Conservation (phyloP, 53 echinoderm and acorn worm genomes). For the Patiria pectinifera region DNA sequence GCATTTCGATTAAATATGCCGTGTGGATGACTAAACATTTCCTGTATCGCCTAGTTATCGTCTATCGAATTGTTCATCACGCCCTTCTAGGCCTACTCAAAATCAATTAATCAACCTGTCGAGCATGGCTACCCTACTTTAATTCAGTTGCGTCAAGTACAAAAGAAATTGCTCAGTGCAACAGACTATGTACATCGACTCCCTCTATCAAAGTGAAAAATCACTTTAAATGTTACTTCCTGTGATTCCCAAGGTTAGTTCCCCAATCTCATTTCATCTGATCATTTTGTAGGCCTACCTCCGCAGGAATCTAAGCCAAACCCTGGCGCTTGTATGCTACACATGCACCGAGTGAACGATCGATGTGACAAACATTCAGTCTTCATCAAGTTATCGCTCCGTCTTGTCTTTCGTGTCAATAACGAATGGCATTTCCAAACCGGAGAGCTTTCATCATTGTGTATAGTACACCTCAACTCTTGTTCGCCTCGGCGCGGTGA, state of each 20-base stretch:
- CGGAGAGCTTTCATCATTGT: slow-evolving; percentile 2
- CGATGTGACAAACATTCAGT: slow-evolving; percentile 23
- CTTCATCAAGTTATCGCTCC: slow-evolving; percentile 9
- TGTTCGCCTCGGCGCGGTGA: neutral
- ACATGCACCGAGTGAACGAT: neutral
- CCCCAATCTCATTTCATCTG: neutral
- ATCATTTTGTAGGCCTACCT: neutral
- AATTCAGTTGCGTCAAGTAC: neutral
- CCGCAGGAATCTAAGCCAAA: neutral
- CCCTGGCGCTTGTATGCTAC: neutral
- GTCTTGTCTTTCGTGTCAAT: slow-evolving; percentile 12
- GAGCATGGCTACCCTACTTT: too few relatives aligned
- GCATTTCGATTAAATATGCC: too few relatives aligned
- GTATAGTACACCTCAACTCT: slow-evolving; percentile 48
- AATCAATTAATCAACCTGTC: too few relatives aligned
- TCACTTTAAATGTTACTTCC: slow-evolving; percentile 4
- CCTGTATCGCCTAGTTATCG: too few relatives aligned
- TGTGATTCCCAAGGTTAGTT: neutral
- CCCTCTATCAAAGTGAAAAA: neutral
- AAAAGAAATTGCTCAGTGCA: neutral
- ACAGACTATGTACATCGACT: neutral
- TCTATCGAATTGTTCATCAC: too few relatives aligned
- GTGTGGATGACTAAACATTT: too few relatives aligned
- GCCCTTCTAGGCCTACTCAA: too few relatives aligned
- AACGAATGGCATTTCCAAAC: slow-evolving; percentile 21